Evolutionary conservation across 1,140 invertebrate genomes (phyloP).

Genomic region (Panagrolaimus sp.): DNA sequence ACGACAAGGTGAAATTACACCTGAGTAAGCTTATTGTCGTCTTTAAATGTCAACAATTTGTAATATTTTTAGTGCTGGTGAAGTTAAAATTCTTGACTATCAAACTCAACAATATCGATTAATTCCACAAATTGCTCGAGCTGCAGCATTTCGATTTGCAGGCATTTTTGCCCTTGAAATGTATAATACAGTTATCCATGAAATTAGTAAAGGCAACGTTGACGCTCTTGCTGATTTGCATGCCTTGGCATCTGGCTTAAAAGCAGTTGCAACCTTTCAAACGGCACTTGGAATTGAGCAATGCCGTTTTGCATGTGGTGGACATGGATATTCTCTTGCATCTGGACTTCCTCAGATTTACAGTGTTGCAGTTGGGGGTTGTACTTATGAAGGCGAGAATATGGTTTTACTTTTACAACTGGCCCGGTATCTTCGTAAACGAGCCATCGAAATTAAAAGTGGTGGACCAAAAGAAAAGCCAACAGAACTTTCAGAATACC

Average conservation of each 20-base stretch:
- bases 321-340: slow-evolving; percentile 80
- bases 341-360: slow-evolving; percentile 79
- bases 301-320: slow-evolving; percentile 79
- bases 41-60: slow-evolving; percentile 30
- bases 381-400: slow-evolving; percentile 88
- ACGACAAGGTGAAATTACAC: slow-evolving; percentile 74
- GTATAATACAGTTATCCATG: slow-evolving; percentile 62
- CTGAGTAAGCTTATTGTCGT: slow-evolving; percentile 67
- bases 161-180: slow-evolving; percentile 73
- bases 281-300: slow-evolving; percentile 70
- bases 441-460: slow-evolving; percentile 61
- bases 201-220: slow-evolving; percentile 67
- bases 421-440: slow-evolving; percentile 82
- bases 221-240: slow-evolving; percentile 64
- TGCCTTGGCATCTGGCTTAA: slow-evolving; percentile 79
- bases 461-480: slow-evolving; percentile 23
- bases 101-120: slow-evolving; percentile 84
- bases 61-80: slow-evolving; percentile 68
- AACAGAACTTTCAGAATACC: slow-evolving; percentile 31
- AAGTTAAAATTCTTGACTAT: slow-evolving; percentile 83
- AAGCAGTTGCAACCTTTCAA: slow-evolving; percentile 75
- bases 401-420: slow-evolving; percentile 70
- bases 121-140: slow-evolving; percentile 72
- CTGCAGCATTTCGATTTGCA: slow-evolving; percentile 71
- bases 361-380: slow-evolving; percentile 72